Base-by-base conservation (phyloP, 2,888 invertebrate species). In the Metopia argyrocephala region DNA sequence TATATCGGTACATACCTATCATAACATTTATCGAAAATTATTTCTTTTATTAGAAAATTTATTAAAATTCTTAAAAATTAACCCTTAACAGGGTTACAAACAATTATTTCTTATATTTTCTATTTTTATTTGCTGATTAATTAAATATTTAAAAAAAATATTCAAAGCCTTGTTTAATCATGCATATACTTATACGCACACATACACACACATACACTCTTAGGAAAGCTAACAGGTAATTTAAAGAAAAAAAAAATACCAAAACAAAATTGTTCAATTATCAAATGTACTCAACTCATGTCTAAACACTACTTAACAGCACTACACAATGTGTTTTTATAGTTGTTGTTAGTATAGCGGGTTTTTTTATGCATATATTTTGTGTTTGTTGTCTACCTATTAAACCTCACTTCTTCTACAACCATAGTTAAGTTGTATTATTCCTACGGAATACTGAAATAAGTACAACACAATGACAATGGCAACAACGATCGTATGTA, bases 401-500 rank as follows among this genome's bases (percentile, higher is more conserved):
- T n/a, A n/a, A n/a, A n/a, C n/a, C n/a, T n/a, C n/a, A n/a, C n/a
- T n/a, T n/a, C n/a, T n/a, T n/a, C n/a, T n/a, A n/a, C n/a, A n/a
- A n/a, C n/a, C n/a, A n/a, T n/a, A n/a, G n/a, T n/a, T n/a, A n/a
- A n/a, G n/a, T n/a, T n/a, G n/a, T n/a, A n/a, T n/a, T n/a, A n/a
- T n/a, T n/a, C n/a, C 15, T 15, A 38, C 15, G 4, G 2, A 15
- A 9, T 12, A 38, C 31, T 12, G 31, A 31, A 62, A 54, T 31
- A 54, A 23, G 54, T 62, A 27, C 21, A 71, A 46, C 46, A n/a
- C n/a, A n/a, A n/a, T n/a, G n/a, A n/a, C n/a, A n/a, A n/a, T n/a
- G n/a, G n/a, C n/a, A 56, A 25, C 27, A 62, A 62, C 46, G 62
- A 64, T 56, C 50, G 18, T 18, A 15, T 76, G 64, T 64, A 70